These are phyloP conservation scores for Thecocarcelia acutangulata DNA, from an alignment of 2,888 invertebrate species.

Conservation along the genomic window DNA sequence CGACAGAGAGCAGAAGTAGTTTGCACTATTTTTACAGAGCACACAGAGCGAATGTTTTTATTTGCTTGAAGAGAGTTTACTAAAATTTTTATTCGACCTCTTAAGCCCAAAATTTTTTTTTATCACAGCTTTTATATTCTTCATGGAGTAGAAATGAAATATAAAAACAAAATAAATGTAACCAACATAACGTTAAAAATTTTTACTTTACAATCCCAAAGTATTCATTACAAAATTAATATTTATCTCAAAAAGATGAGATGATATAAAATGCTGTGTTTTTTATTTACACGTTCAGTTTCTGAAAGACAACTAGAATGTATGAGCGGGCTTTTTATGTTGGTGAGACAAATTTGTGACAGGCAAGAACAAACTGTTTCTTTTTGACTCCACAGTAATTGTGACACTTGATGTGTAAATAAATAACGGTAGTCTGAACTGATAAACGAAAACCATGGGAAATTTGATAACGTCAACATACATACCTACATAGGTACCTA, in stretches of 20 bases:
- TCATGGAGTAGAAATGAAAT: background rate
- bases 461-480: background rate
- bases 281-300: background rate
- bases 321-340: background rate
- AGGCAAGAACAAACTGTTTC: conserved; percentile 8
- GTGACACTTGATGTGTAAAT: conserved; percentile 4
- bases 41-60: conserved; percentile 2
- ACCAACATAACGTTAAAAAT: conserved; percentile 2
- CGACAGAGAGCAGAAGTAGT: background rate
- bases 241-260: conserved; percentile 54
- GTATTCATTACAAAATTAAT: conserved; percentile 53
- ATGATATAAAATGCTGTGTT: conserved; percentile 16
- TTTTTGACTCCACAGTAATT: conserved; percentile 10
- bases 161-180: background rate
- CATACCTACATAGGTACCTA: too few relatives aligned
- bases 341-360: conserved; percentile 49
- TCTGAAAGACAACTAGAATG: conserved; percentile 40
- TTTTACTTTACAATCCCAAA: conserved; percentile 30
- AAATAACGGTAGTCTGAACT: background rate
- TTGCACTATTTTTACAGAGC: background rate
- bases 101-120: background rate
- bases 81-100: conserved; percentile 15
- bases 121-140: conserved; percentile 1
- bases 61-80: conserved; percentile 21
- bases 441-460: background rate